Evolutionary conservation across 2,888 invertebrate genomes (phyloP), one percentile per base, ranked within the genome.

Genomic region (Orchesella flavescens): DNA sequence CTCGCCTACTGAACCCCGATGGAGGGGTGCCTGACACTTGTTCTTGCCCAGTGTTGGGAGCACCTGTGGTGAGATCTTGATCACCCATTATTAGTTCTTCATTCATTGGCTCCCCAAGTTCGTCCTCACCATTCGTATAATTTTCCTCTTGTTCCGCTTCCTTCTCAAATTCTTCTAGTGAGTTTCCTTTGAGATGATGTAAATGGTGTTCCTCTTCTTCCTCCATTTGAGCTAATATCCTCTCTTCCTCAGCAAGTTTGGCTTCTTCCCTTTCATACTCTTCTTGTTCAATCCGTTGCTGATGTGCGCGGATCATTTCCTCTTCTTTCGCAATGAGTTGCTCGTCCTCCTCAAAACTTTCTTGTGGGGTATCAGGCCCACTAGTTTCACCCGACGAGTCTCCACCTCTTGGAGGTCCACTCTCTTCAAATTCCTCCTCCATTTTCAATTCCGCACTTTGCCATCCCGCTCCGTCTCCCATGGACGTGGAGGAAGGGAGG

Each of bases 371-470:
- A 88, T 96, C 96, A 0, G 96, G 96, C 0, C 96, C 96, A 10
- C 96, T 96, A 15, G 96, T 96, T 89, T 95, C 95, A 1, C 96
- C 96, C 0, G 96, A 96, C 12, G 95, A 95, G 72, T 93, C 93
- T 53, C 92, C 93, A 46, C 88, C 89, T 61, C 83, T 86, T 2
- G 65, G 80, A 63, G 71, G 61, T 55, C 59, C 73, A n/a, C 34
- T 34, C 34, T 83, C 81, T 65, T 85, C 86, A 43, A 81, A 85
- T 17, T 82, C 85, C 21, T 85, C 84, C 49, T 84, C 86, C 19
- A 44, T 66, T 61, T 85, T 84, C 24, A 78, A 76, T 46, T 87
- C 88, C 7, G 72, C 53, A 34, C 34, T 34, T 65, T 87, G 86
- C 77, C 85, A 85, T 34, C 34, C 34, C 9, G 76, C 81, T 73